Conservation (phyloP, 2,888 invertebrate genomes). For the Peribatodes rhomboidaria region DNA sequence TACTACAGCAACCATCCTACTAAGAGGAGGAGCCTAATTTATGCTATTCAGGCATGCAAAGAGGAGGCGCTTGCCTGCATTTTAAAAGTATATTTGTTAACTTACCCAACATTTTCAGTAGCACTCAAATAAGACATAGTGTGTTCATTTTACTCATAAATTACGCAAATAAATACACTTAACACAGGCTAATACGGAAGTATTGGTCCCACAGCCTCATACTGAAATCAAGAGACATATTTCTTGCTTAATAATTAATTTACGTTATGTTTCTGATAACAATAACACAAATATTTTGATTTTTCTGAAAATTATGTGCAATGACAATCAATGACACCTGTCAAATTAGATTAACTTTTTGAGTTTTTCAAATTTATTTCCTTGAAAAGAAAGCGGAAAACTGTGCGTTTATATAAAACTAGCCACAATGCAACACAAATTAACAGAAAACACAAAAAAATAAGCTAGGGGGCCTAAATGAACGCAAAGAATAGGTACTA, state of each 20-base stretch:
- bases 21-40: background rate
- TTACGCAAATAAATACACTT: slow-evolving; percentile 66
- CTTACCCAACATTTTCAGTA: slow-evolving; percentile 85
- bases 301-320: slow-evolving; percentile 58
- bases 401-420: background rate
- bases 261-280: slow-evolving; percentile 51
- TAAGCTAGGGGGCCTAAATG: background rate
- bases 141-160: slow-evolving; percentile 80
- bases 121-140: slow-evolving; percentile 86
- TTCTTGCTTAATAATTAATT: slow-evolving; percentile 39
- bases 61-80: too few relatives aligned
- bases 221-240: slow-evolving; percentile 61
- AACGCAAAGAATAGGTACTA: slow-evolving; percentile 42
- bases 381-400: background rate
- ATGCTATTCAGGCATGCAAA: background rate
- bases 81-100: slow-evolving; percentile 18
- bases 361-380: slow-evolving; percentile 36
- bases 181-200: slow-evolving; percentile 62
- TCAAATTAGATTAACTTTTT: slow-evolving; percentile 65
- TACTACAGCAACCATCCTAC: background rate
- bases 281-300: slow-evolving; percentile 69
- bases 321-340: slow-evolving; percentile 79
- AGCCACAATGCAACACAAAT: background rate
- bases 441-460: slow-evolving; percentile 10
- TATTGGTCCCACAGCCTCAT: slow-evolving; percentile 79